Percentiles rank a stretch among this genome's conserved stretches.
Evolutionary conservation across 2,797 vertebrate species (phyloP).

Genomic region (Lacerta bilineata): DNA sequence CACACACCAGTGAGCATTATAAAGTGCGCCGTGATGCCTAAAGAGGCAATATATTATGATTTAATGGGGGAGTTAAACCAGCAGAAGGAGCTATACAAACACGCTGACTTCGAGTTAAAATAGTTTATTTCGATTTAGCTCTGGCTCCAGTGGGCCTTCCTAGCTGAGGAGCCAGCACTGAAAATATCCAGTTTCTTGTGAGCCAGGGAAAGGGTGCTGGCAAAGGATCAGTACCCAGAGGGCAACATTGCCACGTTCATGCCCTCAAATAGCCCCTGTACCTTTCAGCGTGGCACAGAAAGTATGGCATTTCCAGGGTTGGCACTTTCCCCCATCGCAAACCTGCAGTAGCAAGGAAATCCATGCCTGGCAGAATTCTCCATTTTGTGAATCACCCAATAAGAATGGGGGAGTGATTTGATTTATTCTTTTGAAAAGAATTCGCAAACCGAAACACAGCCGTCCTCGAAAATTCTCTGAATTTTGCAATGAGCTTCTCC

Average conservation of each 20-base stretch:
- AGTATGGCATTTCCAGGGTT: background rate
- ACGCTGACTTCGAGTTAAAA: slow-evolving; percentile 38
- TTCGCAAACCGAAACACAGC: background rate
- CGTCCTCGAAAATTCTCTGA: background rate
- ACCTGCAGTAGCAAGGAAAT: background rate
- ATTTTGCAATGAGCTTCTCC: too few relatives aligned
- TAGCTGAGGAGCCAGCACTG: background rate
- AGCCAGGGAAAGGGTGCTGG: background rate
- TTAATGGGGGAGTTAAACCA: slow-evolving; percentile 45
- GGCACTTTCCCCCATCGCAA: background rate
- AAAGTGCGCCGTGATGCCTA: slow-evolving; percentile 33
- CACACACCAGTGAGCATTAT: slow-evolving; percentile 34
- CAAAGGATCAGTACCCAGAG: too few relatives aligned
- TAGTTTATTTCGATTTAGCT: slow-evolving; percentile 29
- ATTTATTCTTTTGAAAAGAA: background rate
- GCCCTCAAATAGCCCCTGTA: background rate
- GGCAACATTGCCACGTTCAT: background rate
- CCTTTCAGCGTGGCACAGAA: background rate
- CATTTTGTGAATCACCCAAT: background rate
- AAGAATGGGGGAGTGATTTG: background rate
- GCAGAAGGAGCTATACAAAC: slow-evolving; percentile 20
- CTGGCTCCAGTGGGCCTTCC: slow-evolving; percentile 39
- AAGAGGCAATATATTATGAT: slow-evolving; percentile 44
- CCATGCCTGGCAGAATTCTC: background rate
- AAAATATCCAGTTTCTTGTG: slow-evolving; percentile 17